phyloP scores from a whole-genome alignment of 2,797 vertebrate genomes.

The Cottoperca gobio region DNA sequence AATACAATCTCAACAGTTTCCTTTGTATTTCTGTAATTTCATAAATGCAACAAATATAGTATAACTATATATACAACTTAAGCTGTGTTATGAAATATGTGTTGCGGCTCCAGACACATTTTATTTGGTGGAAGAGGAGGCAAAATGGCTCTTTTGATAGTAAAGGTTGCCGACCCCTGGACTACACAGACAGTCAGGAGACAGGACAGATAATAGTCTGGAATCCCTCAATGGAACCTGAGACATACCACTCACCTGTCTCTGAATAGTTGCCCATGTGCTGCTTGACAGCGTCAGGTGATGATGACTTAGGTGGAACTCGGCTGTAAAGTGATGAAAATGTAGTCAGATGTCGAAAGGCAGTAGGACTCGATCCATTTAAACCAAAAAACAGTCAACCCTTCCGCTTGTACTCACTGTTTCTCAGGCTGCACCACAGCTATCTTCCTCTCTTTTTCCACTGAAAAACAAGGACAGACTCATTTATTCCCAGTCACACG shows the following conservation, averaged over 20 bases:
- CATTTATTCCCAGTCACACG: background rate
- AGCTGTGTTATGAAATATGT: no score
- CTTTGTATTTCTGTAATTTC: no score
- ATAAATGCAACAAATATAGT: no score
- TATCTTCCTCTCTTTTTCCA: constrained; percentile 93
- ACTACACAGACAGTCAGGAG: background rate
- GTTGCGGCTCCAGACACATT: no score
- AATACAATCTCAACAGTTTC: no score
- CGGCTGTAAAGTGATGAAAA: constrained; percentile 68
- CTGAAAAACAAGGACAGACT: constrained; percentile 78
- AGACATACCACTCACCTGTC: constrained; percentile 72
- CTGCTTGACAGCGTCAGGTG: constrained; percentile 83
- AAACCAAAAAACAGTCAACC: constrained; percentile 12
- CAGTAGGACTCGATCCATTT: background rate
- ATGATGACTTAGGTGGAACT: constrained; percentile 78
- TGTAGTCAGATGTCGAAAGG: constrained; percentile 25
- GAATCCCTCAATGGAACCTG: background rate
- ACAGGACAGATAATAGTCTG: background rate
- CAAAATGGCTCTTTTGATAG: no score
- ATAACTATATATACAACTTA: no score
- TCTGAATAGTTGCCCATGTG: constrained; percentile 82
- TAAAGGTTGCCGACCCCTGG: no score
- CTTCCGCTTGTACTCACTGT: constrained; percentile 88
- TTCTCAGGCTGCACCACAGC: constrained; percentile 97
- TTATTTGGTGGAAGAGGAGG: no score